Base-by-base conservation (phyloP, 2,797 vertebrate genomes). In the Ispidina lecontei region DNA sequence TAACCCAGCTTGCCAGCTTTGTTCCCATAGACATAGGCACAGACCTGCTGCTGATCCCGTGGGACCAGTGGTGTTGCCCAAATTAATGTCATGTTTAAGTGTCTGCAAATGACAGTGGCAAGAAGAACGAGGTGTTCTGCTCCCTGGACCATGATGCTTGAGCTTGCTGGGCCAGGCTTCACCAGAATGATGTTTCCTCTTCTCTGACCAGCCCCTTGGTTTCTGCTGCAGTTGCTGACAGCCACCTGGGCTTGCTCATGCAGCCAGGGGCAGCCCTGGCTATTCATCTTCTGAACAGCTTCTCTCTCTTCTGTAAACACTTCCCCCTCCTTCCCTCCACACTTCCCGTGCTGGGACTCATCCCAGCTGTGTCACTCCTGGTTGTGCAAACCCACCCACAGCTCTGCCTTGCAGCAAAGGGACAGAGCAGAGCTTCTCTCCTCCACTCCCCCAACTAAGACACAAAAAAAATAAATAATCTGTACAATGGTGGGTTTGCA, bases 161-260 rank as follows among this genome's bases (percentile, higher is more conserved):
- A 52, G 26, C 6, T 39, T 60, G 25, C 35, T 60, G 58, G 35
- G 58, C 35, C 35, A 41, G 18, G 28, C 37, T 91, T 68, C 76
- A 16, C 31, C 1, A 22, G 68, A 81, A 78, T 74, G 63, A 72
- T 49, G 29, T 87, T 93, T 91, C 87, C 83, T 90, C 90, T 83
- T 87, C 89, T 90, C 83, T 82, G 65, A 12, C 25, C 26, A 39
- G 39, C 23, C 10, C 25, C 58, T 39, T 39, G 35, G 55, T 85
- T 81, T 95, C 65, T 87, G 89, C 89, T 75, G 75, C 76, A 90
- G 93, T 90, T 95, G 93, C 90, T 94, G 90, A 90, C 55, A 74
- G 90, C 95, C 94, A 93, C 93, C 93, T 95, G 91, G 93, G 91
- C 83, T 89, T 64, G 58, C 83, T 95, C 89, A 92, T 23, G 52